Evolutionary conservation across 2,888 invertebrate species (phyloP).

Genomic region (Entomobrya proxima): DNA sequence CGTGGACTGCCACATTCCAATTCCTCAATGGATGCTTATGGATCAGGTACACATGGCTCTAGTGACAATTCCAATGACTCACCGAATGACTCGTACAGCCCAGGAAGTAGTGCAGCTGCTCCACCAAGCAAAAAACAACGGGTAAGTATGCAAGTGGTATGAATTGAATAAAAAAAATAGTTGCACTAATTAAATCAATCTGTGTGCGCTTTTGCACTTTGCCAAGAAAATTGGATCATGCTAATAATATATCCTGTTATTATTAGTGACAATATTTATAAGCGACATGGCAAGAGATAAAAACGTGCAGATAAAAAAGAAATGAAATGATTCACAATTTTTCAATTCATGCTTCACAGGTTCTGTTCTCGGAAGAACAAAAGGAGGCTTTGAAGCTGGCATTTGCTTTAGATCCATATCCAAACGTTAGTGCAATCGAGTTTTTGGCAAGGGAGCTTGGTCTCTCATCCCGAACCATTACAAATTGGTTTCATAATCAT

Average conservation of each 20-base stretch:
- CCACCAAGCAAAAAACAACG: constrained; percentile 76
- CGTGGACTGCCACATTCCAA: constrained; percentile 78
- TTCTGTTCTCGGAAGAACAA: constrained; percentile 98
- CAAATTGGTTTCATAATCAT: constrained; percentile 99
- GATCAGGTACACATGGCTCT: constrained; percentile 75
- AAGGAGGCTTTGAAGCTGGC: constrained; percentile 96
- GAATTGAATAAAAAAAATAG: constrained; percentile 6
- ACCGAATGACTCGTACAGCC: constrained; percentile 75
- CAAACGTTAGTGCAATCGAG: constrained; percentile 96
- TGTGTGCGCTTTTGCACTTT: constrained; percentile 9
- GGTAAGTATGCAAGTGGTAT: constrained; percentile 62
- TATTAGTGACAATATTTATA: constrained; percentile 20
- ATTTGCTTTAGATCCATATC: constrained; percentile 97
- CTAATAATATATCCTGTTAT: constrained; percentile 27
- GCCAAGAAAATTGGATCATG: constrained; percentile 57
- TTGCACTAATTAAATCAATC: constrained; percentile 47
- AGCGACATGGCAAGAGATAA: not conserved
- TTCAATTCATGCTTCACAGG: constrained; percentile 77
- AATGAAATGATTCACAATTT: constrained; percentile 32
- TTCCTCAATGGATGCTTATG: constrained; percentile 74
- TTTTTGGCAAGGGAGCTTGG: constrained; percentile 94
- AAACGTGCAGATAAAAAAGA: not conserved
- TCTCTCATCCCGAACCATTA: constrained; percentile 95
- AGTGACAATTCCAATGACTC: constrained; percentile 76
- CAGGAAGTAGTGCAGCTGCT: constrained; percentile 74